Evolutionary conservation across 2,113 vertebrate species (phyloP).

Genomic region (Argyrosomus japonicus): DNA sequence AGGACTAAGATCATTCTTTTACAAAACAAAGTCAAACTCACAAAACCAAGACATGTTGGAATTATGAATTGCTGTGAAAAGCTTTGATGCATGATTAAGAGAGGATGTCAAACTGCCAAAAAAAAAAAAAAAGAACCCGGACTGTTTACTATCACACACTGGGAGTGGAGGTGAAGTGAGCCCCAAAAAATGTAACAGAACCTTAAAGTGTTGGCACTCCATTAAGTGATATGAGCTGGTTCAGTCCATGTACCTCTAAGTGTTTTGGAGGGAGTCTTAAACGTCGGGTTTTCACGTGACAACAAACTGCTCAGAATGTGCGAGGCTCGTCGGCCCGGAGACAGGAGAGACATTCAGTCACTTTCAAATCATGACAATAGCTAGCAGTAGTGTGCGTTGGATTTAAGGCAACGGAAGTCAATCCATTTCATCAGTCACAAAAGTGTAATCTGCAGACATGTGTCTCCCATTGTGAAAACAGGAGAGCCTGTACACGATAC

Average conservation of each 20-base stretch:
- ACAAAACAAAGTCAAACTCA: constrained; percentile 80
- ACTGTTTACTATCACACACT: constrained; percentile 29
- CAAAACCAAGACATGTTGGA: constrained; percentile 87
- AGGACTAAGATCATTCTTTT: constrained; percentile 82
- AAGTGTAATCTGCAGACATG: constrained; percentile 64
- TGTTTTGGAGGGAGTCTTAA: constrained; percentile 54
- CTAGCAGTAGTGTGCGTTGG: constrained; percentile 73
- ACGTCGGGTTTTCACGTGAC: constrained; percentile 53
- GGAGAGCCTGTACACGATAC: constrained; percentile 58
- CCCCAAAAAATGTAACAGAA: constrained; percentile 19
- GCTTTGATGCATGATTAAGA: constrained; percentile 69
- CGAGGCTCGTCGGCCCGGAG: constrained; percentile 16
- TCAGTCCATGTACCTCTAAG: constrained; percentile 37
- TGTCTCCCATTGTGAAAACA: constrained; percentile 49
- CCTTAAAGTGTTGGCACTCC: constrained; percentile 36
- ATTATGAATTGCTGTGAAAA: constrained; percentile 81
- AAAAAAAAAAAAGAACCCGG: neutral
- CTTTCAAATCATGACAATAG: constrained; percentile 67
- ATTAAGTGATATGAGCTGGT: constrained; percentile 28
- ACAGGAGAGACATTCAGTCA: constrained; percentile 68
- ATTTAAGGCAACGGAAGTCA: constrained; percentile 83
- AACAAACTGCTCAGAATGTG: constrained; percentile 70
- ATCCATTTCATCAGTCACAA: constrained; percentile 58
- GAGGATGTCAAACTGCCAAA: constrained; percentile 31
- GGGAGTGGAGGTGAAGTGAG: constrained; percentile 24